Evolutionary conservation across 2,888 invertebrate genomes (phyloP).

Genomic region (Synanthedon tipuliformis): DNA sequence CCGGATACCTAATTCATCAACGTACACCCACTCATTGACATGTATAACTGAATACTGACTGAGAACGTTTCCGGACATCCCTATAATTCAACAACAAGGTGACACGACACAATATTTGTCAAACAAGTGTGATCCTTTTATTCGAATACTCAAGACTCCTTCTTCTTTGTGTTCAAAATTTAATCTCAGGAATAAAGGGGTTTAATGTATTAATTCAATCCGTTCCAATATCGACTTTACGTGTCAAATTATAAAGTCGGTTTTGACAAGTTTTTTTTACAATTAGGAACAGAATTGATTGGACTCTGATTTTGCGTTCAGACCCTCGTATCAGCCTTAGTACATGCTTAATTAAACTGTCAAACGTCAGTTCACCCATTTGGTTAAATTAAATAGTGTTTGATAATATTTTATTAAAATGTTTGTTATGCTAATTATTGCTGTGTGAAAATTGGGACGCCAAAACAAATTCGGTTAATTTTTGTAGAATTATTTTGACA

Average conservation of each 20-base stretch:
- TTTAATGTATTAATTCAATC: neutral
- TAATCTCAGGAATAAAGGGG: conserved; percentile 4
- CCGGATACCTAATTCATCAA: conserved; percentile 20
- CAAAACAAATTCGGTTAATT: no score
- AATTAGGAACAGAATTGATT: conserved; percentile 22
- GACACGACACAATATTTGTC: neutral
- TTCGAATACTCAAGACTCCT: neutral
- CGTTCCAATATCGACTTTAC: neutral
- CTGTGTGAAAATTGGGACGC: no score
- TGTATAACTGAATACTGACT: conserved; percentile 24
- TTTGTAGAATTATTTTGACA: no score
- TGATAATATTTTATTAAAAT: neutral
- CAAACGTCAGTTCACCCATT: conserved; percentile 18
- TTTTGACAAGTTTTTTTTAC: conserved; percentile 7
- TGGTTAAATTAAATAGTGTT: neutral
- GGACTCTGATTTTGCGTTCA: conserved; percentile 26
- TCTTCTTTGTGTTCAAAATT: neutral
- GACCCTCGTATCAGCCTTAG: conserved; percentile 27
- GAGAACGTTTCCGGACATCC: conserved; percentile 19
- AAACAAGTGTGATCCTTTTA: conserved; percentile 6
- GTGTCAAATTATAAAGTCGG: conserved; percentile 3
- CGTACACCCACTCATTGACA: conserved; percentile 18
- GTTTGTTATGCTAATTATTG: neutral
- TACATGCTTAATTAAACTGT: conserved; percentile 39
- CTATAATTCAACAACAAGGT: conserved; percentile 12